These are phyloP conservation scores for Nomada lathburiana DNA, from an alignment of 2,888 invertebrate species.

Conservation along the genomic window DNA sequence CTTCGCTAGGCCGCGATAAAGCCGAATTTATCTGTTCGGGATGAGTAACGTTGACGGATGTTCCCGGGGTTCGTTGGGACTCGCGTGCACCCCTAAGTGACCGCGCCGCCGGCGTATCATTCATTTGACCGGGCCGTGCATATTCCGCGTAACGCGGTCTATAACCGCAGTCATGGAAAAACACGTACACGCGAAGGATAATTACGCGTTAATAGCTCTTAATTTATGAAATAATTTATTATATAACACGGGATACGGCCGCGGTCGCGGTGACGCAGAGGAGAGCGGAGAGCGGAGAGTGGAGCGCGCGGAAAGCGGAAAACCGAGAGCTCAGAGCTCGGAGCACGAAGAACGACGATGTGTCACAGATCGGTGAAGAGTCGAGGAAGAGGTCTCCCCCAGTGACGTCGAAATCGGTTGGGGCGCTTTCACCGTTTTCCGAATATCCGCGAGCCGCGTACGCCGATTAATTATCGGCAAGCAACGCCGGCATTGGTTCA, in stretches of 20 bases:
- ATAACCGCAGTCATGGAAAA: slow-evolving; percentile 76
- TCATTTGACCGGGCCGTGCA: slow-evolving; percentile 54
- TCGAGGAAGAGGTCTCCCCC: no score
- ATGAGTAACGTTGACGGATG: slow-evolving; percentile 60
- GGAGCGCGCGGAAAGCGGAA: slow-evolving; percentile 23
- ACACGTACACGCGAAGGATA: slow-evolving; percentile 75
- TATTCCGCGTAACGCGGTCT: slow-evolving; percentile 68
- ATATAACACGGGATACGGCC: slow-evolving; percentile 70
- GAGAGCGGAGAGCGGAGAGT: slow-evolving; percentile 34
- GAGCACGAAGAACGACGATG: no score
- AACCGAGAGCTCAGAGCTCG: slow-evolving; percentile 21
- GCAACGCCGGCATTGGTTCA: slow-evolving; percentile 50
- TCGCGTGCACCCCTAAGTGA: slow-evolving; percentile 57
- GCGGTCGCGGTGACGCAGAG: slow-evolving; percentile 34
- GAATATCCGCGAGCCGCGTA: not conserved
- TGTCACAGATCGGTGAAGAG: not conserved
- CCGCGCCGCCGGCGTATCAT: slow-evolving; percentile 62
- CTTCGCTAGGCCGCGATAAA: slow-evolving; percentile 43
- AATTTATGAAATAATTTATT: slow-evolving; percentile 80
- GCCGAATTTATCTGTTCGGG: slow-evolving; percentile 57
- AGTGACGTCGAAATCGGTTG: not conserved
- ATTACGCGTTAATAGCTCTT: slow-evolving; percentile 78
- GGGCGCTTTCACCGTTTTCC: not conserved
- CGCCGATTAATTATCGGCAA: slow-evolving; percentile 65
- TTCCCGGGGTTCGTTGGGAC: slow-evolving; percentile 31